Base-by-base conservation (phyloP, 2,797 vertebrate genomes). In the Helicolenus hilgendorfi region DNA sequence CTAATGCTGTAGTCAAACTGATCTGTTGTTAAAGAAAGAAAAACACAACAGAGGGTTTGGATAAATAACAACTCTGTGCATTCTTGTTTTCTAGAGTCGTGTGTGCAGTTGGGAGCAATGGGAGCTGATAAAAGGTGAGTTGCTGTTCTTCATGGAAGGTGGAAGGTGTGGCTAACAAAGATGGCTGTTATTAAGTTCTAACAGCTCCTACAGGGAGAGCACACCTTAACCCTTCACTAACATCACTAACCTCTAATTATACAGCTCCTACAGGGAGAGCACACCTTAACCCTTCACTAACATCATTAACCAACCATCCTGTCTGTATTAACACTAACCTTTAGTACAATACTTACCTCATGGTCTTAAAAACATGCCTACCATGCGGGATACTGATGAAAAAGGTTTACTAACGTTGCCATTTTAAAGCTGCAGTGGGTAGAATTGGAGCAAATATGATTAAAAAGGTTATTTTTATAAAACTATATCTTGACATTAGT, bases 61-160 rank as follows among this genome's bases (percentile, higher is more conserved):
- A 0, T n/a, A 3, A 64, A 2, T 18, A 0, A 0, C 4, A 68
- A 69, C 1, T 4, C 0, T 0, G 5, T 0, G 1, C 7, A 3
- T 76, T 72, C 73, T 78, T 60, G 2, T 6, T 75, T 69, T 70
- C 0, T n/a, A 91, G 55, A 82, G 72, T 71, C 75, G 53, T 67
- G 74, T 65, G 72, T 55, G 53, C 70, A n/a, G n/a, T 9, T 8
- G 36, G n/a, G 13, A 70, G 89, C 90, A 81, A 98, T 98, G 97
- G 97, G 97, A 79, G 95, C 96, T 20, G 97, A 98, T 92, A 98
- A 98, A 94, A 92, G 97, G 97, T 97, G 77, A 96, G 97, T 53
- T 18, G 22, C 15, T 18, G 15, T 14, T 70, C 29, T 36, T 49
- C 56, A 53, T 81, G 7, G 20, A 2, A 27, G 26, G 3, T 29